phyloP scores from a whole-genome alignment of 2,113 vertebrate genomes.

The Heterocephalus glaber region DNA sequence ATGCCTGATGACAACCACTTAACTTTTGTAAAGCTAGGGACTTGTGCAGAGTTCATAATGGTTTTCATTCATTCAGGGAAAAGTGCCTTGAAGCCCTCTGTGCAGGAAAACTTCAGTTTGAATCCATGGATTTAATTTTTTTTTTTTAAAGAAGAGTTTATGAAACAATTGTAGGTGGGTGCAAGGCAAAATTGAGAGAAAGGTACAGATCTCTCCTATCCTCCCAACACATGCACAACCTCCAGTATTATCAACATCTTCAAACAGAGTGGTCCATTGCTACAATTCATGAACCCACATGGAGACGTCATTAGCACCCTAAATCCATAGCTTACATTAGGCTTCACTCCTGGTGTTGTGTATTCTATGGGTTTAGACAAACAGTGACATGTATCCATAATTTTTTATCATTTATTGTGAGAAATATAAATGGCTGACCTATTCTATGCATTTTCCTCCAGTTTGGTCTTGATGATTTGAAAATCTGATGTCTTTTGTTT shows the following conservation, averaged over 20 bases:
- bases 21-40: not conserved
- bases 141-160: not conserved
- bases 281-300: not conserved
- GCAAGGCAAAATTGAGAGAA: not conserved
- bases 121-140: not conserved
- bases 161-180: not conserved
- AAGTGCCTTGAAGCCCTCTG: not conserved
- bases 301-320: not conserved
- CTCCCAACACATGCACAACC: not conserved
- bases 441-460: not conserved
- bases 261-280: too few species aligned
- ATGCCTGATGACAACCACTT: not conserved
- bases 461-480: not conserved
- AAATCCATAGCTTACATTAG: not conserved
- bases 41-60: not conserved
- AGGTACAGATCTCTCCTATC: not conserved
- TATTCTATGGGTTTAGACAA: not conserved
- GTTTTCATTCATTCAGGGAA: not conserved
- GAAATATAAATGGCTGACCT: not conserved
- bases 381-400: not conserved
- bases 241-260: not conserved
- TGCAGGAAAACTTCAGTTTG: not conserved
- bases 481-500: not conserved
- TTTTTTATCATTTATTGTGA: not conserved
- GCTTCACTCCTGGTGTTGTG: not conserved